Base-by-base conservation (phyloP, 2,888 invertebrate genomes). In the Agrotis ipsilon region DNA sequence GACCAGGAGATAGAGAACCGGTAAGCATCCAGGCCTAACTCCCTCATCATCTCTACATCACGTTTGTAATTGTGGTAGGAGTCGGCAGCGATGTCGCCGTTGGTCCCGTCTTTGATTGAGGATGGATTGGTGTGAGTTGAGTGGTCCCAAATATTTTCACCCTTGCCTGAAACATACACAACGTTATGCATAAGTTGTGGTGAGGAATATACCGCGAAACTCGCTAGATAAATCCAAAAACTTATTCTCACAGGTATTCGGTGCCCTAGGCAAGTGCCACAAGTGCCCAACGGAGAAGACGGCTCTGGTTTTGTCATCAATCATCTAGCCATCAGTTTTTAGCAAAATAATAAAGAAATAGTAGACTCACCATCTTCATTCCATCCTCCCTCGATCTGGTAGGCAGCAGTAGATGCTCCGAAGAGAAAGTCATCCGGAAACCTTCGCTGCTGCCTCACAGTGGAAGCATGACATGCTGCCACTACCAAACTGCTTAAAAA, bases 1-100 rank as follows among this genome's bases (percentile, higher is more conserved):
- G 97, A 76, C 97, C 97, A 97, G 4, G 97, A 95, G 18, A 97
- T 85, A 0, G 97, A 97, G 87, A 97, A 97, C 7, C 97, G 89
- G 86, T 97, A 97, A 49, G 92, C 93, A 57, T 96, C 90, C 0
- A 95, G 88, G 2, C 95, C 94, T 1, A 96, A 84, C 76, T 95
- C 90, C 54, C 91, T 88, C 75, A 96, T 82, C 84, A 96, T 90
- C 65, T 92, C 90, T 0, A 96, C 93, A 78, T 96, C 96, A 19
- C 97, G 96, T 81, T 96, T 94, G 86, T 96, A 97, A 82, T 96
- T 96, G 87, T 97, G 94, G 85, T 97, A 97, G 59, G 96, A 94
- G 83, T 97, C 97, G 16, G 96, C 94, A 0, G 97, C 94, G 3
- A 97, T 88, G 83, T 97, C 97, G 0, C 96, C 97, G 76, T 96